Conservation (phyloP, 2,888 invertebrate genomes). For the Venusia cambrica region DNA sequence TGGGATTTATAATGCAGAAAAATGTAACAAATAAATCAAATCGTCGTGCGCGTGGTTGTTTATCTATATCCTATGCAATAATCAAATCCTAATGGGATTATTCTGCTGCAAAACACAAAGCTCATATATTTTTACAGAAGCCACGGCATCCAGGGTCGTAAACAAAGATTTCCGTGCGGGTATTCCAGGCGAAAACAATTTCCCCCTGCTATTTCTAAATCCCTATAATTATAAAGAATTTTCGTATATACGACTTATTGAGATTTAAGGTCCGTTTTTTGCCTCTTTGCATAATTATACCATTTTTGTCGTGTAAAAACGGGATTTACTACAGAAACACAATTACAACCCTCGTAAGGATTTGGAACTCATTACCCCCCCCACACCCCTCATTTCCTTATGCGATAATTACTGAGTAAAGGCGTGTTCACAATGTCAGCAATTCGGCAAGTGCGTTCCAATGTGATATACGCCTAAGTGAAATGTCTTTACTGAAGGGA, state of each 20-base stretch:
- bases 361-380: conserved; percentile 25
- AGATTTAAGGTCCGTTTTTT: conserved; percentile 28
- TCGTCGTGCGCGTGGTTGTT: no score
- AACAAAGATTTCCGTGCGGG: conserved; percentile 6
- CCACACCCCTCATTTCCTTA: conserved; percentile 19
- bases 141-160: conserved; percentile 3
- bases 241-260: conserved; percentile 27
- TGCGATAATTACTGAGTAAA: conserved; percentile 49
- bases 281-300: conserved; percentile 32
- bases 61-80: no score
- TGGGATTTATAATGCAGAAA: conserved; percentile 8
- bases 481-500: conserved; percentile 29
- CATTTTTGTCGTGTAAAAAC: conserved; percentile 31
- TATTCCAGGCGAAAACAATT: conserved; percentile 7
- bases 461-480: conserved; percentile 44
- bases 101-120: background rate
- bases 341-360: conserved; percentile 30
- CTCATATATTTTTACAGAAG: background rate
- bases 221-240: conserved; percentile 25
- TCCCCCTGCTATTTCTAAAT: conserved; percentile 25
- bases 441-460: conserved; percentile 58
- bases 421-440: conserved; percentile 39
- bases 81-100: no score
- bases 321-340: conserved; percentile 31
- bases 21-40: no score